phyloP scores from a whole-genome alignment of 2,113 vertebrate genomes.

The Lophochroa leadbeateri region DNA sequence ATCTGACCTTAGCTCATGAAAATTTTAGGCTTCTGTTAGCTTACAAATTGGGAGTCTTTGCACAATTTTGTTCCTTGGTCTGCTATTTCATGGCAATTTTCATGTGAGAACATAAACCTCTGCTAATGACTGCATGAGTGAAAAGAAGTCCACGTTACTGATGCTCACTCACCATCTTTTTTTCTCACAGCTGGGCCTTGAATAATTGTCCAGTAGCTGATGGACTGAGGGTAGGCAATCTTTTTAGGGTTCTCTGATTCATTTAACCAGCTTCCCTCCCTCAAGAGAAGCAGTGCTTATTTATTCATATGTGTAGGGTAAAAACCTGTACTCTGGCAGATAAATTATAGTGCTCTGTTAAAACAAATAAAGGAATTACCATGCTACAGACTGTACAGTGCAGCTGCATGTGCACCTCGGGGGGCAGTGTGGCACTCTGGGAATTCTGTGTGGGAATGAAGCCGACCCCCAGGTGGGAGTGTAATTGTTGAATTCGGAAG shows the following conservation, averaged over 20 bases:
- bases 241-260: conserved; percentile 76
- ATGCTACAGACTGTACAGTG: neutral
- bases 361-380: neutral
- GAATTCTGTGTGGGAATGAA: neutral
- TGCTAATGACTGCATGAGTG: conserved; percentile 53
- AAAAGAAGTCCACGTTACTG: conserved; percentile 49
- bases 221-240: conserved; percentile 64
- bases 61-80: neutral
- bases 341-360: conserved; percentile 39
- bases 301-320: conserved; percentile 54
- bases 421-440: conserved; percentile 4
- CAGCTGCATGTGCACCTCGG: conserved; percentile 2
- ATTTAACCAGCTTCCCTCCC: conserved; percentile 68
- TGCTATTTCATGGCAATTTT: conserved; percentile 55
- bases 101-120: conserved; percentile 34
- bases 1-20: neutral
- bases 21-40: neutral
- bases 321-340: conserved; percentile 35
- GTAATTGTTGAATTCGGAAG: conserved; percentile 13
- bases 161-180: conserved; percentile 73
- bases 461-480: neutral
- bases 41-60: neutral
- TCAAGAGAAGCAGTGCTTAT: conserved; percentile 62
- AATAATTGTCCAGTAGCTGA: conserved; percentile 78
- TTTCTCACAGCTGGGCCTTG: conserved; percentile 75